Percentiles rank a stretch among this genome's conserved stretches.
These are phyloP conservation scores for Cercopithecus mitis DNA, from an alignment of 2,797 vertebrate genomes.

Conservation along the genomic window DNA sequence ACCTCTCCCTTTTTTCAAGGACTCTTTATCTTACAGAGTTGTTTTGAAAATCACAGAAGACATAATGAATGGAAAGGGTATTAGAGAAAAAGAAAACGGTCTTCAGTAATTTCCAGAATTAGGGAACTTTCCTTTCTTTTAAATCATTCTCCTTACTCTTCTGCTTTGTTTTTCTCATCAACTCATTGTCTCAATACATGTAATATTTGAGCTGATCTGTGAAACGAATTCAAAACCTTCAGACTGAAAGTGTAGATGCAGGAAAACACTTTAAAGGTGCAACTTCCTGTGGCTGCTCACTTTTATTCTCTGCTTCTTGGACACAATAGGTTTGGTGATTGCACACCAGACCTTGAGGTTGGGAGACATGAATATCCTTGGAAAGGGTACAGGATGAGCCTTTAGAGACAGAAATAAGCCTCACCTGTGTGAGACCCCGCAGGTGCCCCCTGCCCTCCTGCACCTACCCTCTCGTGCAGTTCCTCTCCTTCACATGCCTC, in stretches of 20 bases:
- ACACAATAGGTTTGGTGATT: neutral
- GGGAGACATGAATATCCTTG: neutral
- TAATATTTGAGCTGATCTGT: neutral
- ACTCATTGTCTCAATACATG: fast-evolving
- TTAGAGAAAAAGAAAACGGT: neutral
- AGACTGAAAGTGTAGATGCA: neutral
- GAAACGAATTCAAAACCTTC: neutral
- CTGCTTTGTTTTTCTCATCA: neutral
- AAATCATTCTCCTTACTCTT: neutral
- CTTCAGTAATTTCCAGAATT: neutral
- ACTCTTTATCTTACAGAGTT: neutral
- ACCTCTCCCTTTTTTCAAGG: neutral
- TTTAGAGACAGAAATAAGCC: neutral
- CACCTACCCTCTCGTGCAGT: fast-evolving
- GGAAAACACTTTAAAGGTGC: neutral
- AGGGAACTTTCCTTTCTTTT: neutral
- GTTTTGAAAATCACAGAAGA: neutral
- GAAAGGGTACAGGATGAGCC: neutral
- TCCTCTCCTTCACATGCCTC: too few relatives aligned
- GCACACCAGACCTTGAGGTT: neutral
- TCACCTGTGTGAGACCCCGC: neutral
- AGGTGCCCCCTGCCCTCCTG: neutral
- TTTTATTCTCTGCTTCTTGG: conserved; percentile 24
- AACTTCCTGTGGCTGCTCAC: neutral
- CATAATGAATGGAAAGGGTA: neutral